These are phyloP conservation scores for Saiga tatarica DNA, from an alignment of 2,113 vertebrate genomes.

Conservation along the genomic window DNA sequence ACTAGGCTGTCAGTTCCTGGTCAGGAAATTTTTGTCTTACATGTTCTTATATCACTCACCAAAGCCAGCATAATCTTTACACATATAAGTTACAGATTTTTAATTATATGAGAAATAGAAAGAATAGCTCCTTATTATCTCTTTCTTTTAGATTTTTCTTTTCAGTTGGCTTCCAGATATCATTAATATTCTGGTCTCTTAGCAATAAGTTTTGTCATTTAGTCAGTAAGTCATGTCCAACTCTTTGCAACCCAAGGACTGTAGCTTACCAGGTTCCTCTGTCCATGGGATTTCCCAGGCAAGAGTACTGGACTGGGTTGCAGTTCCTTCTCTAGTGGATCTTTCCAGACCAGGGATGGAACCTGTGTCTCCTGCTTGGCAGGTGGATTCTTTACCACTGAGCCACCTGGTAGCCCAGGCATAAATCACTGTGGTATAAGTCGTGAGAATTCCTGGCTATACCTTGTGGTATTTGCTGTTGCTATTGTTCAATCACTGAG, in stretches of 20 bases:
- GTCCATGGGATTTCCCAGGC: neutral
- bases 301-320: neutral
- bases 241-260: neutral
- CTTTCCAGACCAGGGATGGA: neutral
- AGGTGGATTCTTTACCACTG: neutral
- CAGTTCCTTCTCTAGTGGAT: neutral
- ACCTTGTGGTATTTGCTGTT: neutral
- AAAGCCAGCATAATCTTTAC: neutral
- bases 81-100: neutral
- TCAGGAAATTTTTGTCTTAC: neutral
- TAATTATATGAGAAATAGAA: neutral
- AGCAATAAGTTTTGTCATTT: neutral
- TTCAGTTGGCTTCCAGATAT: neutral
- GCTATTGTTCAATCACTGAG: neutral
- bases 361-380: neutral
- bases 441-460: neutral
- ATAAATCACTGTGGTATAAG: neutral
- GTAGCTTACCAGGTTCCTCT: neutral
- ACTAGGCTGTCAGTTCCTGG: neutral
- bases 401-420: neutral
- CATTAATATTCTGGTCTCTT: neutral
- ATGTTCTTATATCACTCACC: neutral
- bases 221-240: neutral
- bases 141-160: neutral
- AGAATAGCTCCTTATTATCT: neutral